These are phyloP conservation scores for Thymelicus sylvestris DNA, from an alignment of 2,888 invertebrate species.

Conservation along the genomic window DNA sequence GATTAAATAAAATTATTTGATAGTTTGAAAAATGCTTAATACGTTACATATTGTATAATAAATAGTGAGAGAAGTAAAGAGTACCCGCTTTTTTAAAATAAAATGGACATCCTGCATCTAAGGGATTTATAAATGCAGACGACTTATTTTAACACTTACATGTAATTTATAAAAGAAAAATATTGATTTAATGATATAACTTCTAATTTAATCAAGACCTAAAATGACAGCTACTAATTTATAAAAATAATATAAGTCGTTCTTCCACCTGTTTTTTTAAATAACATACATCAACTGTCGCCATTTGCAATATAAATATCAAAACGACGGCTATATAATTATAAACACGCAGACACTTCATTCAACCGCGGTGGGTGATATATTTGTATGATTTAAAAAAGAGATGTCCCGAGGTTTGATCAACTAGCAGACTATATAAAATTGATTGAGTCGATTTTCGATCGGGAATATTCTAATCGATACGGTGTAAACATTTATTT, in stretches of 20 bases:
- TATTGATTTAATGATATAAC: not conserved
- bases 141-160: conserved; percentile 4
- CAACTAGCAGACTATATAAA: conserved; percentile 5
- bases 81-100: not conserved
- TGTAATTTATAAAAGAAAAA: conserved; percentile 4
- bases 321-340: conserved; percentile 8
- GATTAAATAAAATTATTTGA: not conserved
- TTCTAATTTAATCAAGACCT: not conserved
- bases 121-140: conserved; percentile 6
- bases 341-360: conserved; percentile 20
- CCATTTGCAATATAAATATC: not conserved
- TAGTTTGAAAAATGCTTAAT: no score
- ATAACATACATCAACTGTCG: not conserved
- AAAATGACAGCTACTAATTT: not conserved
- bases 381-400: conserved; percentile 6
- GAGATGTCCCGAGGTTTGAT: not conserved
- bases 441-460: not conserved
- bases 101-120: conserved; percentile 11
- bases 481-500: no score
- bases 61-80: not conserved
- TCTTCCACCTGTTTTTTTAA: conserved; percentile 1
- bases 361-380: conserved; percentile 2
- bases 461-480: not conserved
- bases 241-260: conserved; percentile 4
- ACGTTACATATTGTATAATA: not conserved